Conservation (phyloP, 1,140 invertebrate species). For the Drosophila grimshawi region DNA sequence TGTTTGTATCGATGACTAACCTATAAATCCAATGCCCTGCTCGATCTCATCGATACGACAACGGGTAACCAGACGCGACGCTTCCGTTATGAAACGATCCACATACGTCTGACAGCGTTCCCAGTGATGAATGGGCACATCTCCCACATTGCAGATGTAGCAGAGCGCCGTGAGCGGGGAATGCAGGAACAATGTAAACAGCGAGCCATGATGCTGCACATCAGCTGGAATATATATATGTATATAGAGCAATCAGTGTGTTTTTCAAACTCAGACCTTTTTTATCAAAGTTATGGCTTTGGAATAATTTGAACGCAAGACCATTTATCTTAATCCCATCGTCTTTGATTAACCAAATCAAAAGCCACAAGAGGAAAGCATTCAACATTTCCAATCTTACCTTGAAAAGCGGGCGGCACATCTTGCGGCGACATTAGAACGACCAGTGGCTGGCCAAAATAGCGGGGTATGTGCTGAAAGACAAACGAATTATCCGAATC, state of each 20-base stretch:
- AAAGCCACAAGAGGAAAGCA: too few relatives aligned
- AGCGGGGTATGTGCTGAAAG: conserved; percentile 95
- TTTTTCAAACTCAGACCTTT: background rate
- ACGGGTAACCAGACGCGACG: conserved; percentile 91
- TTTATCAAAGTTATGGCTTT: background rate
- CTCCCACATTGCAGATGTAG: conserved; percentile 95
- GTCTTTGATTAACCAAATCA: too few relatives aligned
- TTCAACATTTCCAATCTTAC: conserved; percentile 84
- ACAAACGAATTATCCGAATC: conserved; percentile 98
- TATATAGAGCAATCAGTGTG: too few relatives aligned
- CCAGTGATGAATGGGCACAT: conserved; percentile 94
- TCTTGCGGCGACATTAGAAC: conserved; percentile 97
- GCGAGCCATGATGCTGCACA: conserved; percentile 94
- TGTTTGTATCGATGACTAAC: conserved; percentile 30
- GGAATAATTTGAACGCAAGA: background rate
- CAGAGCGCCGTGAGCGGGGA: conserved; percentile 97
- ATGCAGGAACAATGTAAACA: conserved; percentile 98
- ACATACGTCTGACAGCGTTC: conserved; percentile 95
- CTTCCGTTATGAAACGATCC: conserved; percentile 95
- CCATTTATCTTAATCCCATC: too few relatives aligned
- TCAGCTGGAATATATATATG: conserved; percentile 86
- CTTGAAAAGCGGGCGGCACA: conserved; percentile 92
- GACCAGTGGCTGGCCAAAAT: conserved; percentile 97
- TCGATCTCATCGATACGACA: conserved; percentile 92
- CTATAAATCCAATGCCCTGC: conserved; percentile 84